Conservation (phyloP, 2,113 vertebrate species). For the Fregata magnificens region DNA sequence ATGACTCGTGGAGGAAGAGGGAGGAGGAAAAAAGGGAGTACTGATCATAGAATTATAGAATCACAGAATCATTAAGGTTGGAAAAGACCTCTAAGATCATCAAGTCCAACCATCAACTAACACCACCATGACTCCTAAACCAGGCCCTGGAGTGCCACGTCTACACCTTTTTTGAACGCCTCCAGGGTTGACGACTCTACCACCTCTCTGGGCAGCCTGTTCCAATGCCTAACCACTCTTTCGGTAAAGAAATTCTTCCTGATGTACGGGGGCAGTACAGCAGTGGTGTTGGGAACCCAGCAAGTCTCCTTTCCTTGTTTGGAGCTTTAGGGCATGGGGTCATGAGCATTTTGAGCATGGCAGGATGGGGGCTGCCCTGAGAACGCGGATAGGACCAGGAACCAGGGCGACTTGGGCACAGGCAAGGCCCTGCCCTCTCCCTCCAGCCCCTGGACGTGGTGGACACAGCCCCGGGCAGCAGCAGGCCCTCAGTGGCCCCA, state of each 20-base stretch:
- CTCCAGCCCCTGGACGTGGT: neutral
- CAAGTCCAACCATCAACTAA: too few species aligned
- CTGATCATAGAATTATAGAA: too few species aligned
- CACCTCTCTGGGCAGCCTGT: too few species aligned
- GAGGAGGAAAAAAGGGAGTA: neutral
- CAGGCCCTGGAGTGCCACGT: too few species aligned
- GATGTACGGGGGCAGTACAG: neutral
- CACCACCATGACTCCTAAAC: too few species aligned
- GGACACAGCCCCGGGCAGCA: neutral
- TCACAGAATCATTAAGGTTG: too few species aligned
- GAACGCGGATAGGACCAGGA: neutral
- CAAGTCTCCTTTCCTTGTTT: neutral
- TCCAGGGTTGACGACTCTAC: too few species aligned
- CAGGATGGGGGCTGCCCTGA: neutral
- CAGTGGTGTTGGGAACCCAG: neutral
- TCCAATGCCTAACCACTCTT: too few species aligned
- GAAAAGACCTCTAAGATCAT: too few species aligned
- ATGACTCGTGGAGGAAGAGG: neutral
- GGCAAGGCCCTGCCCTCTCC: neutral
- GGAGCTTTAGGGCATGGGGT: neutral
- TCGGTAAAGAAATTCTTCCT: too few species aligned
- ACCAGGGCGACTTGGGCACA: neutral
- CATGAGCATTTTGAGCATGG: neutral
- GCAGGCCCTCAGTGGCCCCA: neutral
- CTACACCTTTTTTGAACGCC: too few species aligned